Base-by-base conservation (phyloP, 1,140 invertebrate species). In the Drosophila nigromelanica region DNA sequence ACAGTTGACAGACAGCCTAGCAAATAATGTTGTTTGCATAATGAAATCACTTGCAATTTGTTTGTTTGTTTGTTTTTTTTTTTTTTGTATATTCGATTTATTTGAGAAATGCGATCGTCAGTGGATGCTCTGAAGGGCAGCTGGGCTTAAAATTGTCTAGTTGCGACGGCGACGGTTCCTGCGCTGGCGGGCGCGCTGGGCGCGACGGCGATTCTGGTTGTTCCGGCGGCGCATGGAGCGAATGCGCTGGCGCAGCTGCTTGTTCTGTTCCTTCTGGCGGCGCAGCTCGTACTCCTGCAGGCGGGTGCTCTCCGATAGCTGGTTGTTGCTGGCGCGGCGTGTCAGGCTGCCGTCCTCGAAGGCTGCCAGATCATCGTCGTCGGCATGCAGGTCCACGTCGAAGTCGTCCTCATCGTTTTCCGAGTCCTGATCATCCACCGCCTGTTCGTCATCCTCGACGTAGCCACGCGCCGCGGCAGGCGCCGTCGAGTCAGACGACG, bases 251-350 rank as follows among this genome's bases (percentile, higher is more conserved):
- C 71, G 71, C 5, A 69, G 66, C 18, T 24, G 27, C 51, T 73
- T 73, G 56, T 73, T 68, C 43, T 52, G 11, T 1, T 86, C 75
- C 67, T 75, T 12, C 56, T 87, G 67, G 5, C 78, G 75, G 4
- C 78, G 78, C 7, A 87, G 10, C 21, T 85, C 82, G 12, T 64
- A 50, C 18, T 81, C 78, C 12, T 42, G 51, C 8, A 61, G 30
- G 6, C 75, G 42, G 0, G 68, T 24, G 8, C 4, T 43, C 5
- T 3, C 33, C 10, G 56, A 14, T 0, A 42, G 2, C 0, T 47
- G n/a, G 1, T 8, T 33, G 42, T 5, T 39, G 42, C 30, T 33
- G 30, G 2, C 55, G 48, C 15, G 1, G 54, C 48, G 21, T 24
- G 21, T 24, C 21, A 37, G 50, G 71, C 11, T 54, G 12, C 30